These are phyloP conservation scores for Megaceryle maxima DNA, from an alignment of 2,113 vertebrate genomes.

Conservation along the genomic window DNA sequence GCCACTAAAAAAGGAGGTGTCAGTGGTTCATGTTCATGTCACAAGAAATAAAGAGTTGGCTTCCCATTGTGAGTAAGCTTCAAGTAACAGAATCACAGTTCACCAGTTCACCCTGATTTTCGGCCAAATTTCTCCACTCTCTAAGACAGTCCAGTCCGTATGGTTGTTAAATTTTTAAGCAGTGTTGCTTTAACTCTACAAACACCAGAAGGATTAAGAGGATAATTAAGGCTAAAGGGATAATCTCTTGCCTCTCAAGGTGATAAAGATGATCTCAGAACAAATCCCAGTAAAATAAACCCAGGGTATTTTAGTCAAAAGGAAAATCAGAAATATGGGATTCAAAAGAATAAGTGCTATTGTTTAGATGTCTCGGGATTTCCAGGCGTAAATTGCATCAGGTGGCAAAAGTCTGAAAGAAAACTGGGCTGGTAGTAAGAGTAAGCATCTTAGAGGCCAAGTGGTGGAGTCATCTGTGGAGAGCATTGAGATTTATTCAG, in stretches of 20 bases:
- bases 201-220: background rate
- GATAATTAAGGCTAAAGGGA: conserved; percentile 19
- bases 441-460: background rate
- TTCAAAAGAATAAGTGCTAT: background rate
- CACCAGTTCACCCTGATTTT: background rate
- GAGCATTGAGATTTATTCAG: background rate
- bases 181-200: background rate
- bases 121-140: background rate
- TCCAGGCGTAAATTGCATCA: background rate
- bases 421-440: background rate
- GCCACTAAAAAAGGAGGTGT: background rate
- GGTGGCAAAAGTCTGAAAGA: background rate
- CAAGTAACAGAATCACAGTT: background rate
- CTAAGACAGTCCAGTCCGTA: background rate
- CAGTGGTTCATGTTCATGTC: background rate
- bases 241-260: conserved; percentile 11
- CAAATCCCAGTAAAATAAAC: background rate
- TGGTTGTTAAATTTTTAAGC: background rate
- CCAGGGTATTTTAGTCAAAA: background rate
- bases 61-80: background rate
- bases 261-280: background rate
- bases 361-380: background rate
- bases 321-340: background rate
- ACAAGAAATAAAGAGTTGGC: background rate
- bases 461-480: too few relatives aligned